Conservation (phyloP, 2,888 invertebrate genomes). For the Odontocerum albicorne region DNA sequence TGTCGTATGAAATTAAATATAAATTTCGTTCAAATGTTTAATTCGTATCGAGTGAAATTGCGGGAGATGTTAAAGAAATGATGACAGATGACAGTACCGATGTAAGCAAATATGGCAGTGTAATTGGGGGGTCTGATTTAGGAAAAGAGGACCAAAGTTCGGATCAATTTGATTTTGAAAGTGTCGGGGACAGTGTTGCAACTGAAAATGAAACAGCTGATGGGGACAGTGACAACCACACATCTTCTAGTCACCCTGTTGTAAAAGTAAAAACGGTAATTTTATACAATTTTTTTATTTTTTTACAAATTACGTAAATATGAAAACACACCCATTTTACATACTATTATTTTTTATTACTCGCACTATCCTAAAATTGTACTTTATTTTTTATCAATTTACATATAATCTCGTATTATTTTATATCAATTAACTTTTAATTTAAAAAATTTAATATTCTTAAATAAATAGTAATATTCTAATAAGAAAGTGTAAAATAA, state of each 20-base stretch:
- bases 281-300: not conserved
- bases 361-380: too few relatives aligned
- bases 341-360: too few relatives aligned
- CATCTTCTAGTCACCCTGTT: conserved; percentile 21
- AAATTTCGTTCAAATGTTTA: conserved; percentile 12
- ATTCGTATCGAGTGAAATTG: conserved; percentile 18
- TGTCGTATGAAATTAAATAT: conserved; percentile 11
- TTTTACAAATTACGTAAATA: not conserved
- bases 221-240: conserved; percentile 22
- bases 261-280: conserved; percentile 33
- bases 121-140: conserved; percentile 20
- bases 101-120: conserved; percentile 26
- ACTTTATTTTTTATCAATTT: too few relatives aligned
- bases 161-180: conserved; percentile 32
- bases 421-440: too few relatives aligned
- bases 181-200: conserved; percentile 16
- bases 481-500: too few relatives aligned
- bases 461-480: too few relatives aligned
- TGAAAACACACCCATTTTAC: not conserved
- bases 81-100: conserved; percentile 34
- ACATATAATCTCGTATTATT: too few relatives aligned
- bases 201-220: conserved; percentile 29
- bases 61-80: conserved; percentile 31
- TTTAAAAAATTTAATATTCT: too few relatives aligned
- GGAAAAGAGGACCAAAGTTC: conserved; percentile 30